Evolutionary conservation across 30 jellyfish, hydroid and myxozoan species (phyloP).

Genomic region (Aurelia aurita complex sp. Pacific): DNA sequence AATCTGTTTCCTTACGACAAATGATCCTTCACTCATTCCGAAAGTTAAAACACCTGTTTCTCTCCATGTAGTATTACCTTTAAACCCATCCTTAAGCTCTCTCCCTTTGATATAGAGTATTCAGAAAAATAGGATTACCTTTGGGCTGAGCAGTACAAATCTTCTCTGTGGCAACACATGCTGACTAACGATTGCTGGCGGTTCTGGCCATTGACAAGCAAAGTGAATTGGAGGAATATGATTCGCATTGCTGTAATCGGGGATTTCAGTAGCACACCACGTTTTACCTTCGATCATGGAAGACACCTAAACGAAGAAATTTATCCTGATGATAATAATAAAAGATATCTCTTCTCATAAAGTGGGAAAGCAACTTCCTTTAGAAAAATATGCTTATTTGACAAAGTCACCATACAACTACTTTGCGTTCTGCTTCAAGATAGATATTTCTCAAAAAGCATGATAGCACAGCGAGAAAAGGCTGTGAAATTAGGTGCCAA

Average conservation of each 20-base stretch:
- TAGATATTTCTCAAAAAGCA: no score
- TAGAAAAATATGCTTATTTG: no score
- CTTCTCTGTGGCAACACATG: slow-evolving; percentile 89
- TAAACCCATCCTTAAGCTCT: no score
- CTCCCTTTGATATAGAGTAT: not conserved
- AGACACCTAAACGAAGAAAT: slow-evolving; percentile 39
- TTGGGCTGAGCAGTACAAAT: slow-evolving; percentile 87
- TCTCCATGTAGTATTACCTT: no score
- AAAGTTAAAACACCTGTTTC: no score
- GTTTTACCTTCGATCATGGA: slow-evolving; percentile 84
- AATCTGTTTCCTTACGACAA: no score
- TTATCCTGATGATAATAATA: not conserved
- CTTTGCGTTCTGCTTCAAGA: no score
- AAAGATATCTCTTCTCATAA: not conserved
- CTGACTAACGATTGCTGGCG: slow-evolving; percentile 85
- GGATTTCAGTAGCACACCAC: slow-evolving; percentile 94
- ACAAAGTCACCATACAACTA: no score
- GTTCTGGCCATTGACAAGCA: slow-evolving; percentile 85
- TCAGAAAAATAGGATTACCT: slow-evolving; percentile 46
- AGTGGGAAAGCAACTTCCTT: no score
- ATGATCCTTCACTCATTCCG: no score
- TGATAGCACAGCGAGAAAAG: no score
- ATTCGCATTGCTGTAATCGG: slow-evolving; percentile 60
- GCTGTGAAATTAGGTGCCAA: no score
- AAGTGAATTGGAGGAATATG: slow-evolving; percentile 59